A percentile compares a stretch with the other conserved stretches of the same genome.
Evolutionary conservation across 2,797 vertebrate species (phyloP).

Genomic region (Paguma larvata): DNA sequence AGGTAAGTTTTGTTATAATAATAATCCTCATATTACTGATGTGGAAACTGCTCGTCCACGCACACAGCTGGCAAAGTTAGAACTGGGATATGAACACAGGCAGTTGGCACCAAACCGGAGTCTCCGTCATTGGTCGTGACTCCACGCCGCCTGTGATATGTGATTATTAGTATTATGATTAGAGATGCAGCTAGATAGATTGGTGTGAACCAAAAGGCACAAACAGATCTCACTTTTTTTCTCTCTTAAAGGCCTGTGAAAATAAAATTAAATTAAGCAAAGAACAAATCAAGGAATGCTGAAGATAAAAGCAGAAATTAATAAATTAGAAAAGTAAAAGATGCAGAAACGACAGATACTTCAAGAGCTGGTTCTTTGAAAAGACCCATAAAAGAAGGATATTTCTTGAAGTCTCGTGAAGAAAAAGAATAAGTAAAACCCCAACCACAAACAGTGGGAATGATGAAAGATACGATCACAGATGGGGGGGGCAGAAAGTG

Average conservation of each 20-base stretch:
- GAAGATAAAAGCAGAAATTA: conserved; percentile 58
- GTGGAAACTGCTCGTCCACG: conserved; percentile 24
- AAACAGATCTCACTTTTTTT: neutral
- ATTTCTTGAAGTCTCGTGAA: neutral
- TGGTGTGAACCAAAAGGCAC: neutral
- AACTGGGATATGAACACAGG: neutral
- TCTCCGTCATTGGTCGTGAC: neutral
- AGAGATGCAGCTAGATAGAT: neutral
- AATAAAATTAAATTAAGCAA: conserved; percentile 37
- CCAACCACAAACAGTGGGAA: neutral
- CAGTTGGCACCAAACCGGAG: neutral
- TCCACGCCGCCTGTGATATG: neutral
- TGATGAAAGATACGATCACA: neutral
- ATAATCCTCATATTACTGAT: conserved; percentile 32
- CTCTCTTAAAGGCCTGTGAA: conserved; percentile 43
- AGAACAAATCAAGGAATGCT: neutral
- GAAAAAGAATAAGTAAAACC: neutral
- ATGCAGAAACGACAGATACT: neutral
- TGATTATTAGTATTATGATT: neutral
- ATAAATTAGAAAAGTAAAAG: conserved; percentile 41
- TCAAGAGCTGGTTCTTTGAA: neutral
- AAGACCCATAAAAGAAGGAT: neutral
- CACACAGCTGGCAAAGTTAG: neutral
- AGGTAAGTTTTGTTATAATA: conserved; percentile 44
- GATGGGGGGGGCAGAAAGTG: neutral